Percentiles rank a stretch among this genome's conserved stretches.
These are phyloP conservation scores for Lophotriccus pileatus DNA, from an alignment of 2,797 vertebrate species.

Conservation along the genomic window DNA sequence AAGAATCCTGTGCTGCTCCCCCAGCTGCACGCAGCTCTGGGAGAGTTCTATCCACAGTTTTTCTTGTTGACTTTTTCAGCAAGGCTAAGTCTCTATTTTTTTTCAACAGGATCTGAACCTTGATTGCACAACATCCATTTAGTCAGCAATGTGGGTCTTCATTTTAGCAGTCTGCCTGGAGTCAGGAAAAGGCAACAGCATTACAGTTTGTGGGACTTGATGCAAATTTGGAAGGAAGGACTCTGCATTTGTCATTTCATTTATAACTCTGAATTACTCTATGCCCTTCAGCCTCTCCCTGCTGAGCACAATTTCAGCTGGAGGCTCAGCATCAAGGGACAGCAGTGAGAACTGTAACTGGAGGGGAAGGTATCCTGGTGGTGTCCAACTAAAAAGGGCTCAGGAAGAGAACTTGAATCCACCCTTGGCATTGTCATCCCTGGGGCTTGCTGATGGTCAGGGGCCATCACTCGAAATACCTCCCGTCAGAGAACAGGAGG, in stretches of 20 bases:
- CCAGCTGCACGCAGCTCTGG: neutral
- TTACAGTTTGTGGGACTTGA: neutral
- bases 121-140: neutral
- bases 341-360: neutral
- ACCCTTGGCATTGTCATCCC: neutral
- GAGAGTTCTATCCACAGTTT: neutral
- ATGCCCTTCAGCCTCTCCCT: neutral
- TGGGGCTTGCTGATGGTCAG: neutral
- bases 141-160: neutral
- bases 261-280: neutral
- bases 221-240: neutral
- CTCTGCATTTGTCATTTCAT: neutral
- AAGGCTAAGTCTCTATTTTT: neutral
- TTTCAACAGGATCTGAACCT: neutral
- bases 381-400: neutral
- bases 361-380: neutral
- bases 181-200: neutral
- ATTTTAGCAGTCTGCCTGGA: neutral
- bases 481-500: neutral
- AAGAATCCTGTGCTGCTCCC: neutral
- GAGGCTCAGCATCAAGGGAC: neutral
- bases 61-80: neutral
- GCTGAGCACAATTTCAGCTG: neutral
- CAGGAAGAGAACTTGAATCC: neutral
- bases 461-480: neutral